A percentile compares a stretch with the other conserved stretches of the same genome.
phyloP scores from a whole-genome alignment of 2,113 vertebrate genomes.

The Melanocharis versteri region DNA sequence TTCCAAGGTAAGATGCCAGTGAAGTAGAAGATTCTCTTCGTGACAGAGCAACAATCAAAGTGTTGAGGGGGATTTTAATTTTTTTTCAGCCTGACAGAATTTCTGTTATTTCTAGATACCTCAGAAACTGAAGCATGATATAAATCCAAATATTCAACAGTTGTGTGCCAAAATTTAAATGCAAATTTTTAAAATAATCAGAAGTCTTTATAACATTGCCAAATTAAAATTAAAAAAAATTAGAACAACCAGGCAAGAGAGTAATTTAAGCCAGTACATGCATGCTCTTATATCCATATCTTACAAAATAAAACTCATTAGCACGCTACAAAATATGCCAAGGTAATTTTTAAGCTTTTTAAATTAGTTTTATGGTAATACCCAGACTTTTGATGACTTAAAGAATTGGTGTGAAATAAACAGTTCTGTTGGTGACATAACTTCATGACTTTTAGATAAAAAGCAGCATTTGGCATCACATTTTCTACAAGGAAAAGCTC shows the following conservation, averaged over 20 bases:
- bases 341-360: background rate
- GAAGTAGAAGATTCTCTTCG: background rate
- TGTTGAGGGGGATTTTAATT: fast-evolving
- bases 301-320: background rate
- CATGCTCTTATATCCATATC: background rate
- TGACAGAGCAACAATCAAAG: background rate
- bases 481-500: background rate
- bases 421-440: background rate
- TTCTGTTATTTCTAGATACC: background rate
- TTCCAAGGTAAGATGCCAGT: constrained; percentile 10
- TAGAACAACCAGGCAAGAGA: background rate
- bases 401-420: background rate
- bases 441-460: background rate
- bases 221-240: background rate
- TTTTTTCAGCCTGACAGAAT: background rate
- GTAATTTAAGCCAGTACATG: background rate
- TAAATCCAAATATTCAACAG: background rate
- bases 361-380: background rate
- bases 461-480: background rate
- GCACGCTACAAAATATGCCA: background rate
- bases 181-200: background rate
- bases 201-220: background rate
- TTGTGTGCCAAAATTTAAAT: background rate
- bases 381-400: background rate
- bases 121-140: background rate